phyloP scores from a whole-genome alignment of 1,140 invertebrate genomes.

The Heliconius melpomene region DNA sequence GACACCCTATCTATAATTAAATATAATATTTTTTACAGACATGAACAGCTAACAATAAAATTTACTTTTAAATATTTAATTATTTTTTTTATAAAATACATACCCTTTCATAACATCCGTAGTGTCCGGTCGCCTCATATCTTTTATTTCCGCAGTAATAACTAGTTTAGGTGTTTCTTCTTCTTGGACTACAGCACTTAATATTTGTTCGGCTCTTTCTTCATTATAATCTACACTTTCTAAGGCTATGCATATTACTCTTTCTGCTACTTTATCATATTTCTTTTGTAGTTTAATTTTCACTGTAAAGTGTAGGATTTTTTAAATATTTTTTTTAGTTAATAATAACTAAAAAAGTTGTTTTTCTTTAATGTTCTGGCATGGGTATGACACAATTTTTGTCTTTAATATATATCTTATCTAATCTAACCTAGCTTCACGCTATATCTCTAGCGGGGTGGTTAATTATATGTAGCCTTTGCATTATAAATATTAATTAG shows the following conservation, averaged over 20 bases:
- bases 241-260: slow-evolving; percentile 91
- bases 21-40: neutral
- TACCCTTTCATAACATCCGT: slow-evolving; percentile 53
- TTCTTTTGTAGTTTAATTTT: slow-evolving; percentile 87
- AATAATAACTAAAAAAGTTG: too few relatives aligned
- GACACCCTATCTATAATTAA: neutral
- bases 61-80: neutral
- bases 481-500: too few relatives aligned
- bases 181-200: slow-evolving; percentile 86
- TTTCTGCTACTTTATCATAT: slow-evolving; percentile 88
- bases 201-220: slow-evolving; percentile 88
- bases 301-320: slow-evolving; percentile 82
- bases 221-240: slow-evolving; percentile 93
- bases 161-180: slow-evolving; percentile 65
- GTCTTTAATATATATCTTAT: too few relatives aligned
- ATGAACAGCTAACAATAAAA: neutral
- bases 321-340: neutral
- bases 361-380: too few relatives aligned
- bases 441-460: too few relatives aligned
- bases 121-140: slow-evolving; percentile 38
- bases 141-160: slow-evolving; percentile 43
- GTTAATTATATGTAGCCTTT: too few relatives aligned
- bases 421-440: too few relatives aligned
- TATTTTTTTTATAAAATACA: slow-evolving; percentile 32
- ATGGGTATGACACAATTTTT: too few relatives aligned